These are phyloP conservation scores for Actinia equina DNA, from an alignment of 64 coral and sea anemone species.

Conservation along the genomic window DNA sequence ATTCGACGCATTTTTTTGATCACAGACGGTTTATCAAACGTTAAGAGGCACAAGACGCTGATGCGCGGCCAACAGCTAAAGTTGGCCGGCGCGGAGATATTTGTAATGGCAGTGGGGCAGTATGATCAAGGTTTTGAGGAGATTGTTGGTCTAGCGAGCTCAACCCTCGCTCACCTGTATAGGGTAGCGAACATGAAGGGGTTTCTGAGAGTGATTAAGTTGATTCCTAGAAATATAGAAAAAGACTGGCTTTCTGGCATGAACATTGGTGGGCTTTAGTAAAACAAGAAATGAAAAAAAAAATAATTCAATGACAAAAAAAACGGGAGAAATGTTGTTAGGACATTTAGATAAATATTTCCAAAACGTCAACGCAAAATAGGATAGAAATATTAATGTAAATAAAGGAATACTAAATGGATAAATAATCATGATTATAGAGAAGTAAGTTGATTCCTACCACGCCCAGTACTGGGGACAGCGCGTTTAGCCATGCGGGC, in stretches of 20 bases:
- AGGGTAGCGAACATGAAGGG: conserved; percentile 17
- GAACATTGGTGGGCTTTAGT: background rate
- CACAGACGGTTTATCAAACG: conserved; percentile 41
- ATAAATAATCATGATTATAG: too few relatives aligned
- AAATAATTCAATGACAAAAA: too few relatives aligned
- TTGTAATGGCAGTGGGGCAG: conserved; percentile 28
- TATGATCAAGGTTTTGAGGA: conserved; percentile 25
- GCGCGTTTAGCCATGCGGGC: too few relatives aligned
- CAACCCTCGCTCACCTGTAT: conserved; percentile 18
- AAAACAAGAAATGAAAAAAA: too few relatives aligned
- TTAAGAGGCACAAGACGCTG: conserved; percentile 9
- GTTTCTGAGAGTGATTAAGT: conserved; percentile 6
- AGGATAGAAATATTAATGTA: too few relatives aligned
- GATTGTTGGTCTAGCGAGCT: conserved; percentile 16
- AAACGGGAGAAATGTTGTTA: too few relatives aligned
- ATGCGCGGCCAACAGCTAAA: conserved; percentile 4
- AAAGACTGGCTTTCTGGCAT: background rate
- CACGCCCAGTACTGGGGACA: too few relatives aligned
- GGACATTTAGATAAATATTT: too few relatives aligned
- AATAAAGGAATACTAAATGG: too few relatives aligned
- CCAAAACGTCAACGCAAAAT: too few relatives aligned
- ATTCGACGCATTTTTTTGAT: conserved; percentile 3
- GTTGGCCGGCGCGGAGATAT: conserved; percentile 6
- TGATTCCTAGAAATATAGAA: background rate
- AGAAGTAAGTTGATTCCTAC: too few relatives aligned